Percentiles rank a stretch among this genome's conserved stretches.
Evolutionary conservation across 2,888 invertebrate species (phyloP).

Genomic region (Hymenopus coronatus): DNA sequence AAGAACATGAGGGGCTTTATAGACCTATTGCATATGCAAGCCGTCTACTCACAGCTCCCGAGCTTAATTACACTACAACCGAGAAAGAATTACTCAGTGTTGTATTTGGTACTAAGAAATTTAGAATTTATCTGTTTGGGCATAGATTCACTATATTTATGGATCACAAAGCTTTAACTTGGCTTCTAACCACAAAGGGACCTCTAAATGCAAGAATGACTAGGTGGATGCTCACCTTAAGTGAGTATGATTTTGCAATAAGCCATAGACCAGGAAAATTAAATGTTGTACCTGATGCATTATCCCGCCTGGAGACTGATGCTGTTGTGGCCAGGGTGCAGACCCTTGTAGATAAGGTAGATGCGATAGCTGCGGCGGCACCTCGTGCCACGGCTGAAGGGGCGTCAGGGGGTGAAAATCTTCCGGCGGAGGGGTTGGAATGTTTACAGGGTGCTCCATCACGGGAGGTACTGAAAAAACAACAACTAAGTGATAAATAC

Average conservation of each 20-base stretch:
- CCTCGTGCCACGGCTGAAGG: not conserved
- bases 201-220: not conserved
- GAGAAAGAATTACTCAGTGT: no score
- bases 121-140: no score
- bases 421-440: no score
- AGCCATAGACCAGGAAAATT: not conserved
- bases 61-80: conserved; percentile 22
- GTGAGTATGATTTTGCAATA: not conserved
- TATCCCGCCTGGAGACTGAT: not conserved
- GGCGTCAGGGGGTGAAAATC: no score
- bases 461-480: no score
- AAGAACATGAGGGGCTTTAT: conserved; percentile 16
- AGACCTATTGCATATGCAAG: conserved; percentile 34
- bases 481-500: no score
- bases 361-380: no score
- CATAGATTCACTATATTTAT: not conserved
- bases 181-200: not conserved
- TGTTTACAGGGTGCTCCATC: no score
- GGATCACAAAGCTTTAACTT: not conserved
- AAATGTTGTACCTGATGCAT: not conserved
- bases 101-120: no score
- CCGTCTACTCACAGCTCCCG: conserved; percentile 19
- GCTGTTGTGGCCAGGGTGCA: no score
- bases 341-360: no score
- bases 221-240: not conserved